Base-by-base conservation (phyloP, 2,888 invertebrate species). In the Nemapogon koenigi region DNA sequence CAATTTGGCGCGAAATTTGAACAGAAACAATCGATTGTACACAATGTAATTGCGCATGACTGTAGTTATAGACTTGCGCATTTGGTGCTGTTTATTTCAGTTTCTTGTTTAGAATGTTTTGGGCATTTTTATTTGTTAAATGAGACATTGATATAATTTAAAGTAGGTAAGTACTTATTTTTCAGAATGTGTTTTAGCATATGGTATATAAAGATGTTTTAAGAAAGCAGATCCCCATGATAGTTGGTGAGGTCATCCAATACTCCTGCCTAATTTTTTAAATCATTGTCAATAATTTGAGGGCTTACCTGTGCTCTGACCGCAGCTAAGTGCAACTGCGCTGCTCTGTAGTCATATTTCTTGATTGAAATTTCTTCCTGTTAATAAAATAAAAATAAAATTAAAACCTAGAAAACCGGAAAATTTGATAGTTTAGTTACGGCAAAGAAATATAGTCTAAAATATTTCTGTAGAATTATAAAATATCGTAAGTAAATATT, bases 291-390 rank as follows among this genome's bases (percentile, higher is more conserved):
- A n/a, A n/a, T n/a, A n/a, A n/a, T n/a, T n/a, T n/a, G n/a, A 22
- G 26, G 19, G 72, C 81, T 81, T 82, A 96, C 96, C 89, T 97
- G 96, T 41, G 94, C 89, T 76, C 88, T 86, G 39, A 96, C 88
- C 41, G 95, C 92, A 38, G 93, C 89, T 44, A 95, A 82, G 69
- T 95, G 95, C 45, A 97, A 83, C 63, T 94, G 93, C 32, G 94
- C 92, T 37, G 94, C 90, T 48, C 93, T 86, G 50, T 95, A 86
- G 80, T 97, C 96, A 70, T 95, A 96, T 58, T 91, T 87, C 75
- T 96, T 96, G 80, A 92, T 83, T 46, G 95, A 94, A 62, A 97
- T 90, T 56, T 97, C 96, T 69, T 97, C 96, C 79, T 97, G 91
- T 38, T 40, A 49, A 17, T 41, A 41, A 43, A 46, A 46, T 28